Evolutionary conservation across 2,797 vertebrate genomes (phyloP), one percentile per base, ranked within the genome.

Genomic region (Fratercula arctica): DNA sequence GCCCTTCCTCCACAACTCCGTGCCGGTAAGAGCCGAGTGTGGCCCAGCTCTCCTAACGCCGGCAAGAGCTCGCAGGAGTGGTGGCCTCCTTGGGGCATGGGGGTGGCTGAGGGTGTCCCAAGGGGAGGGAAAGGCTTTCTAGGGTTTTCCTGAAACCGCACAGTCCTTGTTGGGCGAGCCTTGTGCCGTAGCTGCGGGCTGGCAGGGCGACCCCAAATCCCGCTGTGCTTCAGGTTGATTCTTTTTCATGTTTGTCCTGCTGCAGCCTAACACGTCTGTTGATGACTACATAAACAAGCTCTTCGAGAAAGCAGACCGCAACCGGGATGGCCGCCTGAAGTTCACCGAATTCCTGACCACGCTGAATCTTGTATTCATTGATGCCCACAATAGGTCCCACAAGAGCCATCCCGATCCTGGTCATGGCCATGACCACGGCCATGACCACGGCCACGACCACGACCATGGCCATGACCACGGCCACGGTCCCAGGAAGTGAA

Each of bases 361-460:
- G 0, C 43, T 95, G 56, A 39, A 1, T 10, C 51, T 35, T 0
- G 6, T 91, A 4, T 16, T 4, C 68, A 87, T 93, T 1, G 87
- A 96, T 6, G 93, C 85, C 48, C 96, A 97, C 45, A 80, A 95
- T 0, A 69, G 41, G 24, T 95, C 16, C 43, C 95, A 96, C 0
- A 0, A 13, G 16, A 19, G 6, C 31, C 39, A 29, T 2, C 12
- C 51, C 31, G 67, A 28, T 10, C 15, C 3, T 0, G 35, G 43
- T 5, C 66, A 45, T 0, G 50, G 3, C 1, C 90, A 83, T 0
- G 76, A 3, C 2, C 83, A 87, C 0, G 51, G 9, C 0, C 85
- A 81, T 0, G 79, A 4, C 0, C 80, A 82, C 0, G 33, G 2
- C 1, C 87, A 77, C 0, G 3, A 3, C 5, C 63, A 75, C 0